Conservation (phyloP, 2,797 vertebrate species). For the Lepus oiostolus region DNA sequence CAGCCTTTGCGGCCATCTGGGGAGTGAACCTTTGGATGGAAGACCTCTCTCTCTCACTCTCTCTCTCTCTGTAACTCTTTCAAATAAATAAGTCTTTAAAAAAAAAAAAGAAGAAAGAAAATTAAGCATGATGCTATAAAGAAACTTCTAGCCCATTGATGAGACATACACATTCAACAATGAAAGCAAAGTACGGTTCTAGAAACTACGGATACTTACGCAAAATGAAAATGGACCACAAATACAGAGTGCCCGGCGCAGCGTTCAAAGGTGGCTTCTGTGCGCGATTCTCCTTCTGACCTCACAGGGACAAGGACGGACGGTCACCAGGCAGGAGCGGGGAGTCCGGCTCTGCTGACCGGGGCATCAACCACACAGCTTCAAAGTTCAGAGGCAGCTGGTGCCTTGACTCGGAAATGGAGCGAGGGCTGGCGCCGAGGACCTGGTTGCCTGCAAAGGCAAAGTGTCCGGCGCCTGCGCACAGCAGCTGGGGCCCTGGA, state of each 20-base stretch:
- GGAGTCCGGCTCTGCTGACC: not conserved
- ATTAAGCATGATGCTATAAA: not conserved
- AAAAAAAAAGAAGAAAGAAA: too few relatives aligned
- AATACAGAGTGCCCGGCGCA: not conserved
- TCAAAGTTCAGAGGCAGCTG: slow-evolving; percentile 2
- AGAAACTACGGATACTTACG: not conserved
- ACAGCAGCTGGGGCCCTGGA: not conserved
- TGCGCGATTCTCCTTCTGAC: not conserved
- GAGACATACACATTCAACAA: not conserved
- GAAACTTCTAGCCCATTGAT: not conserved
- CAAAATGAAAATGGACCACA: not conserved
- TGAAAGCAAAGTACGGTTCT: not conserved
- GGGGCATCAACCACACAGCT: slow-evolving; percentile 15
- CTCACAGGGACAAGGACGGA: not conserved
- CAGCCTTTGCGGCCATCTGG: too few relatives aligned
- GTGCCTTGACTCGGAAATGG: slow-evolving; percentile 1
- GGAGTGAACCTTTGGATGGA: too few relatives aligned
- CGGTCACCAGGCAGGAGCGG: not conserved
- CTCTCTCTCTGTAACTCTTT: too few relatives aligned
- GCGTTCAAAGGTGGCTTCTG: accelerated
- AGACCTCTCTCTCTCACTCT: too few relatives aligned
- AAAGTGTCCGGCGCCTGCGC: not conserved
- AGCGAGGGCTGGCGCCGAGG: not conserved
- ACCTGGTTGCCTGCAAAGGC: not conserved
- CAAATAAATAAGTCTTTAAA: too few relatives aligned